Evolutionary conservation across 2,797 vertebrate species (phyloP).

Genomic region (Macroramphosus scolopax): DNA sequence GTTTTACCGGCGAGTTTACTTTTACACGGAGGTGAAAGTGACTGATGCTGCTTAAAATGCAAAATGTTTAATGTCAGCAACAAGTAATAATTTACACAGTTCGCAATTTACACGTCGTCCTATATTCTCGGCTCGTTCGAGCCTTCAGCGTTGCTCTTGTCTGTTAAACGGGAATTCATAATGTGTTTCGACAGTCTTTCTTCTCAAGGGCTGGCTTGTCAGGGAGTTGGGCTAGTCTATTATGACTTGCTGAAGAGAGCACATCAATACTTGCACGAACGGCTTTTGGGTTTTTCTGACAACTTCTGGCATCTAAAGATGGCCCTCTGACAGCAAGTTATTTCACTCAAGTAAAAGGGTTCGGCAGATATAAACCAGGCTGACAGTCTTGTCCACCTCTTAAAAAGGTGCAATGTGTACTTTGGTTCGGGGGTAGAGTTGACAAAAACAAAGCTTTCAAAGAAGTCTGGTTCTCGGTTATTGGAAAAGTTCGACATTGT

Average conservation of each 20-base stretch:
- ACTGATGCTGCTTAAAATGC: slow-evolving; percentile 57
- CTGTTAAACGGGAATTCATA: slow-evolving; percentile 46
- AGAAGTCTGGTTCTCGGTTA: slow-evolving; percentile 10
- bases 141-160: slow-evolving; percentile 26
- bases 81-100: slow-evolving; percentile 65
- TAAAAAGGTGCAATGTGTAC: slow-evolving; percentile 22
- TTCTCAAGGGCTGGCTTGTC: slow-evolving; percentile 31
- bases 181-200: slow-evolving; percentile 38
- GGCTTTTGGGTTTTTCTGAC: slow-evolving; percentile 15
- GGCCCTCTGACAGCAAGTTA: slow-evolving; percentile 27
- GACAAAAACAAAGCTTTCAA: no score
- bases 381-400: slow-evolving; percentile 18
- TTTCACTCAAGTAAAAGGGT: slow-evolving; percentile 22
- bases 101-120: slow-evolving; percentile 46
- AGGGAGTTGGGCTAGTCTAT: slow-evolving; percentile 33
- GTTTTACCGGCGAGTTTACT: slow-evolving; percentile 66
- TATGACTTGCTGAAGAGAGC: slow-evolving; percentile 43
- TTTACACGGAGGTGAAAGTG: slow-evolving; percentile 73
- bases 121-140: slow-evolving; percentile 40
- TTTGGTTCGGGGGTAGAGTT: slow-evolving; percentile 18
- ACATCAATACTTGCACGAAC: slow-evolving; percentile 52
- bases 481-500: slow-evolving; percentile 1
- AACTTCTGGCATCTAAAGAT: slow-evolving; percentile 29
- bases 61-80: slow-evolving; percentile 64
- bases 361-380: slow-evolving; percentile 55